A percentile compares a stretch with the other conserved stretches of the same genome.
These are phyloP conservation scores for Tenthredo notha DNA, from an alignment of 2,888 invertebrate genomes.

Conservation along the genomic window DNA sequence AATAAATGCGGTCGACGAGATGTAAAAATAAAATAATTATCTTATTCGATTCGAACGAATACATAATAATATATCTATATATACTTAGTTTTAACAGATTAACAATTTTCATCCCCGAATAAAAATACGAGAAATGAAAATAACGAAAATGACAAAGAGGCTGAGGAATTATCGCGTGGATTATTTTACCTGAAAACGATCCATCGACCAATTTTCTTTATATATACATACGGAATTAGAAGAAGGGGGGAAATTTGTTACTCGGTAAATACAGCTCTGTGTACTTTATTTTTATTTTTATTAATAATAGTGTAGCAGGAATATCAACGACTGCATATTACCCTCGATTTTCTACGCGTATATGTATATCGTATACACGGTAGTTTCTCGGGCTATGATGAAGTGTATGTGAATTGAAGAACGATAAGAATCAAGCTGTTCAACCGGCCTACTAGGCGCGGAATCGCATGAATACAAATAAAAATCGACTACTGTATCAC, in stretches of 20 bases:
- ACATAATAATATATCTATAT: background rate
- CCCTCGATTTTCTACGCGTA: background rate
- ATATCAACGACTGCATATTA: background rate
- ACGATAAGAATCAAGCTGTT: constrained; percentile 44
- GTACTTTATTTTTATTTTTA: constrained; percentile 7
- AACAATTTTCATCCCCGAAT: background rate
- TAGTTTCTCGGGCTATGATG: background rate
- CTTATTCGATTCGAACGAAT: background rate
- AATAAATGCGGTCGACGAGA: constrained; percentile 4
- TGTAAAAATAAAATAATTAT: background rate
- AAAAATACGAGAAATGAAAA: too few relatives aligned
- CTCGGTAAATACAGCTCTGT: background rate
- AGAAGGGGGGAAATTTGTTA: background rate
- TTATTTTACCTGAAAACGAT: background rate
- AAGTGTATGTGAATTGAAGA: constrained; percentile 7
- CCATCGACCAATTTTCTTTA: background rate
- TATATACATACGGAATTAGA: background rate
- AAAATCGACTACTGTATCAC: constrained; percentile 36
- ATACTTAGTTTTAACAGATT: background rate
- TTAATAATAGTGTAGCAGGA: background rate
- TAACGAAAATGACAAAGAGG: too few relatives aligned
- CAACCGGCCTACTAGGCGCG: background rate
- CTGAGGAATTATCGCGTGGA: background rate
- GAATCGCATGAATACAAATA: constrained; percentile 48
- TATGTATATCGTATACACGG: background rate